A percentile compares a stretch with the other conserved stretches of the same genome.
Conservation (phyloP, 2,797 vertebrate species). For the Gobionotothen gibberifrons region DNA sequence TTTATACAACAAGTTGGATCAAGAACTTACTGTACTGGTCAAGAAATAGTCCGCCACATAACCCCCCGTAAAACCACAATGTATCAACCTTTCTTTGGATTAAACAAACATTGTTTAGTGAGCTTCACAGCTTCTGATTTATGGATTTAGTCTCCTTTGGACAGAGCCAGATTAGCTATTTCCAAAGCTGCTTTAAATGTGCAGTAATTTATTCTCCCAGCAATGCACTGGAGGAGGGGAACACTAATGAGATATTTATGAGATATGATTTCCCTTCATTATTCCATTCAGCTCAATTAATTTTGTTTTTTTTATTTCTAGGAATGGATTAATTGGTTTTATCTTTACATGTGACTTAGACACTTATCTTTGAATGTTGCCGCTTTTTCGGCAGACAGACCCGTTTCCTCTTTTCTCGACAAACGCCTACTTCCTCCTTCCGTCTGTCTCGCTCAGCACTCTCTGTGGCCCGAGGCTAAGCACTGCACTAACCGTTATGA, state of each 20-base stretch:
- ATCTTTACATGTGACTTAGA: neutral
- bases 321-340: neutral
- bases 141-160: neutral
- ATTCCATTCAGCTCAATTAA: slow-evolving; percentile 9
- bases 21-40: neutral
- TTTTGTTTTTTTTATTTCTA: neutral
- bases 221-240: neutral
- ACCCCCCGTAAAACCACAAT: neutral
- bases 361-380: slow-evolving; percentile 72
- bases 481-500: slow-evolving; percentile 43
- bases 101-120: neutral
- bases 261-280: slow-evolving; percentile 19
- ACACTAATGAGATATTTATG: slow-evolving; percentile 21
- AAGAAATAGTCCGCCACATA: neutral
- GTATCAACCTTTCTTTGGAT: neutral
- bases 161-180: neutral
- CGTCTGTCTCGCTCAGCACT: slow-evolving; percentile 59
- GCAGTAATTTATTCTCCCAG: slow-evolving; percentile 10
- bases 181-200: slow-evolving; percentile 1
- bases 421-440: slow-evolving; percentile 88
- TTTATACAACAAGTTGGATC: neutral
- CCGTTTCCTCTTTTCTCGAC: slow-evolving; percentile 81
- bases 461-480: slow-evolving; percentile 52
- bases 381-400: slow-evolving; percentile 68
- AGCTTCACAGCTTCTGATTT: neutral